These are phyloP conservation scores for Corythoichthys intestinalis DNA, from an alignment of 2,113 vertebrate genomes.

Conservation along the genomic window DNA sequence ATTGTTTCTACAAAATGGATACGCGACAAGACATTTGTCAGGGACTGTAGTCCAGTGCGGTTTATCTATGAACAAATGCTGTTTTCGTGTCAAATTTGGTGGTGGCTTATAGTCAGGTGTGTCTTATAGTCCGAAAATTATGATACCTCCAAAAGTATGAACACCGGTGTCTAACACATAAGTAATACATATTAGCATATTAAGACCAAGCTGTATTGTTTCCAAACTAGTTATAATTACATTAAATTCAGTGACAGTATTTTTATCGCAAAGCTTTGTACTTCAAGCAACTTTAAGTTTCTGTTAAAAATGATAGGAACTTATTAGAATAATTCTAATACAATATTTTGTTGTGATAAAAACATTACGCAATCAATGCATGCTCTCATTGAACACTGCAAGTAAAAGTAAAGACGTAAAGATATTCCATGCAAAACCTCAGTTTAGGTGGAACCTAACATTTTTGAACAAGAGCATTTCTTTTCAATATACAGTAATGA, in stretches of 20 bases:
- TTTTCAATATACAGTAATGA: conserved; percentile 61
- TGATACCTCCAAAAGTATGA: no score
- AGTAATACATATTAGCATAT: not conserved
- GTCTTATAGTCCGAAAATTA: no score
- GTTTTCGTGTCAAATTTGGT: no score
- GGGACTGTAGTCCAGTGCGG: no score
- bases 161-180: not conserved
- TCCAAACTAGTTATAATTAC: not conserved
- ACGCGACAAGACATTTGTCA: no score
- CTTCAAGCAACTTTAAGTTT: not conserved
- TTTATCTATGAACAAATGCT: no score
- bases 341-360: not conserved
- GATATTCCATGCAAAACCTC: conserved; percentile 38
- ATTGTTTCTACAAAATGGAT: no score
- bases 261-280: not conserved
- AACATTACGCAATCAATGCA: not conserved
- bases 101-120: no score
- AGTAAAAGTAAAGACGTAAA: conserved; percentile 26
- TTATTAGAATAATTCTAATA: not conserved
- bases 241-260: not conserved
- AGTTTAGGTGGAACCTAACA: conserved; percentile 58
- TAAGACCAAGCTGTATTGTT: not conserved
- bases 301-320: not conserved
- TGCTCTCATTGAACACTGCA: not conserved
- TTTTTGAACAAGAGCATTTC: conserved; percentile 49